Conservation (phyloP, 2,888 invertebrate genomes). For the Parelbella ahira region DNA sequence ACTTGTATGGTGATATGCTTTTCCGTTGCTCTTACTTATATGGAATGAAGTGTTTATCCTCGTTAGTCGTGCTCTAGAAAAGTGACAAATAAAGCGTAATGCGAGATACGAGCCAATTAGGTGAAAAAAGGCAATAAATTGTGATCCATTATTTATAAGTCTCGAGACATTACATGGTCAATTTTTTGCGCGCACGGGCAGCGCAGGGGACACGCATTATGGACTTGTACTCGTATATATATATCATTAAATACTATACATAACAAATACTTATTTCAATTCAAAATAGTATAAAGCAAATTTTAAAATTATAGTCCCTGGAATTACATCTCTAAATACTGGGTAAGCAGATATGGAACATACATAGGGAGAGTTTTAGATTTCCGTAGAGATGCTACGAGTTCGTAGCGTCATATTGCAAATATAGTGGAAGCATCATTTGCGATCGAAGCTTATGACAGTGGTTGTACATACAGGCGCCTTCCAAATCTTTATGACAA, state of each 20-base stretch:
- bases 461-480: too few species aligned
- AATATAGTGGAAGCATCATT: too few species aligned
- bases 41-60: conserved; percentile 3
- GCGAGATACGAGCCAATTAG: conserved; percentile 10
- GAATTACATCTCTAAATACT: too few species aligned
- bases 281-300: too few species aligned
- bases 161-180: conserved; percentile 5
- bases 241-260: too few species aligned
- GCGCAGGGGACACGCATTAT: conserved; percentile 4
- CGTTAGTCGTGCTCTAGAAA: conserved; percentile 12
- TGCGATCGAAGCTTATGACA: too few species aligned
- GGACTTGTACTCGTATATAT: too few species aligned
- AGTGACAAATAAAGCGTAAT: conserved; percentile 18
- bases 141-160: conserved; percentile 16
- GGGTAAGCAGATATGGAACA: too few species aligned
- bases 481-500: too few species aligned
- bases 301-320: too few species aligned
- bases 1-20: neutral
- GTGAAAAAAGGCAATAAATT: conserved; percentile 7
- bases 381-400: conserved; percentile 16
- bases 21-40: conserved; percentile 1
- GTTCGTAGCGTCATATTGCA: conserved; percentile 1
- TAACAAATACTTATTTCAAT: too few species aligned
- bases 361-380: neutral
- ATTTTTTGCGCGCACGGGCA: neutral